Percentiles rank a stretch among this genome's conserved stretches.
These are phyloP conservation scores for Nibea albiflora DNA, from an alignment of 2,113 vertebrate species.

Conservation along the genomic window DNA sequence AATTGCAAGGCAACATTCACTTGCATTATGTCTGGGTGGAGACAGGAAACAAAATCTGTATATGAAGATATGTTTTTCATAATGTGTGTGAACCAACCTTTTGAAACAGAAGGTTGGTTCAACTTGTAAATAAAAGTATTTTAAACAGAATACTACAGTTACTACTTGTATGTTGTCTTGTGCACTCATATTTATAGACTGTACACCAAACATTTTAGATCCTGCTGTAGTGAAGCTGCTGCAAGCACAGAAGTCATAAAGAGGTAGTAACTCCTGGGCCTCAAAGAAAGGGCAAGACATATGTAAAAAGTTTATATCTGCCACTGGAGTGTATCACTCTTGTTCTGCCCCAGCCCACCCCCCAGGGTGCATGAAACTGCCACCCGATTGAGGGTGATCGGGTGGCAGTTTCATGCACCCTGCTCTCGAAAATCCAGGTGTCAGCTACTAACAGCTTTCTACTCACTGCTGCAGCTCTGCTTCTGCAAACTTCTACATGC, in stretches of 20 bases:
- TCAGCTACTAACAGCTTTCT: not conserved
- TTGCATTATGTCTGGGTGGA: not conserved
- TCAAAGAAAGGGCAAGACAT: not conserved
- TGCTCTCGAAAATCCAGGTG: not conserved
- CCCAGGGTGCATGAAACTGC: not conserved
- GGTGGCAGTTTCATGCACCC: slow-evolving; percentile 22
- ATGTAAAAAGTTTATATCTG: slow-evolving; percentile 7
- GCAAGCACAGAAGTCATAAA: slow-evolving; percentile 16
- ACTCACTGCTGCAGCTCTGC: slow-evolving; percentile 20
- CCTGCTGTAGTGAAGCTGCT: slow-evolving; percentile 50
- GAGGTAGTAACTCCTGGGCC: slow-evolving; percentile 42
- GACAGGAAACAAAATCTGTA: too few relatives aligned
- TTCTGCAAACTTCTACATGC: slow-evolving; percentile 34
- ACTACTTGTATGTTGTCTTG: not conserved
- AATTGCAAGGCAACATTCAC: not conserved
- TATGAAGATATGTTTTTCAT: too few relatives aligned
- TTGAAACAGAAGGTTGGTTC: too few relatives aligned
- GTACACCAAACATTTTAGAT: not conserved
- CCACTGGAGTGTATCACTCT: not conserved
- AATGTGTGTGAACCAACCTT: too few relatives aligned
- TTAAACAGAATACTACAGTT: not conserved
- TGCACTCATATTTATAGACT: not conserved
- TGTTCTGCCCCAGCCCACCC: not conserved
- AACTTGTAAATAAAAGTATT: too few relatives aligned
- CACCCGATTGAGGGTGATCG: not conserved